Evolutionary conservation across 2,888 invertebrate genomes (phyloP).

Genomic region (Syrista parreyssii): DNA sequence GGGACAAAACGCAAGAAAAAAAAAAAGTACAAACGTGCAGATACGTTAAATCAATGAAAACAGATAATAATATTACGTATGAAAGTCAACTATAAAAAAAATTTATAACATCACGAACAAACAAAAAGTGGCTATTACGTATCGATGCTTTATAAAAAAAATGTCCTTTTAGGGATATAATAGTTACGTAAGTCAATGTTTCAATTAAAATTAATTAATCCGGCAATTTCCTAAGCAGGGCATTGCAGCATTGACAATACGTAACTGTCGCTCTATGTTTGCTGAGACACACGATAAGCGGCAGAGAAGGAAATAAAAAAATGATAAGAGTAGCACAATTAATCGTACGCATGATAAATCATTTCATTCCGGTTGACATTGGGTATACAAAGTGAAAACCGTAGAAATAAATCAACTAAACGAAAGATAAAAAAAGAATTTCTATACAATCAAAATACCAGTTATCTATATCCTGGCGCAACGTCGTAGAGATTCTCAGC

Average conservation of each 20-base stretch:
- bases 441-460: not conserved
- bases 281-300: not conserved
- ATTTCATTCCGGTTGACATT: too few species aligned
- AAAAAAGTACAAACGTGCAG: not conserved
- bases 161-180: not conserved
- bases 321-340: not conserved
- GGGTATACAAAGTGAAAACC: not conserved
- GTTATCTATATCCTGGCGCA: not conserved
- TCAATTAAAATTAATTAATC: not conserved
- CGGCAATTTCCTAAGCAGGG: not conserved
- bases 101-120: not conserved
- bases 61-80: not conserved
- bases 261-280: not conserved
- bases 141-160: not conserved
- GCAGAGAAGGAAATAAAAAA: not conserved
- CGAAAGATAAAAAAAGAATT: not conserved
- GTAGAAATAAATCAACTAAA: not conserved
- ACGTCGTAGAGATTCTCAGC: not conserved
- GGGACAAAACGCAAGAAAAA: not conserved
- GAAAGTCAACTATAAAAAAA: not conserved
- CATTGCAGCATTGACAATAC: too few species aligned
- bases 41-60: not conserved
- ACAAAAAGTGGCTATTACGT: not conserved
- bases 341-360: not conserved
- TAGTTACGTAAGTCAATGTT: not conserved